Evolutionary conservation across 2,888 invertebrate genomes (phyloP).

Genomic region (Mythimna ferrago): DNA sequence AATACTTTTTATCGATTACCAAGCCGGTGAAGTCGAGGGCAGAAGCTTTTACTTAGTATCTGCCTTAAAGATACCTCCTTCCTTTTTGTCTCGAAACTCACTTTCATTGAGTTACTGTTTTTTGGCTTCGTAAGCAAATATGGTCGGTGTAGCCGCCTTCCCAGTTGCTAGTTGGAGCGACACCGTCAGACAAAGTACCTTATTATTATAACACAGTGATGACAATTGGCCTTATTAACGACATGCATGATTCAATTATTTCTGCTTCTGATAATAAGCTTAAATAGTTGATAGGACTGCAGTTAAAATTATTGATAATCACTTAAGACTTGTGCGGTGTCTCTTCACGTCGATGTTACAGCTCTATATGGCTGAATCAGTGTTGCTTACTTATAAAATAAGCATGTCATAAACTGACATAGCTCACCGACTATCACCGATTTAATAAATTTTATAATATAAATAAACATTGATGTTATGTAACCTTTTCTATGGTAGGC

Average conservation of each 20-base stretch:
- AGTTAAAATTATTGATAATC: conserved; percentile 34
- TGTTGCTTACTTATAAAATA: conserved; percentile 47
- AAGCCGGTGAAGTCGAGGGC: no score
- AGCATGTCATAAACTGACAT: conserved; percentile 23
- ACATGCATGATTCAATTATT: conserved; percentile 47
- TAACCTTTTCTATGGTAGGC: conserved; percentile 7
- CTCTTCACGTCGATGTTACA: conserved; percentile 38
- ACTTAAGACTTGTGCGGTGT: conserved; percentile 42
- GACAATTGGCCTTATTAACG: conserved; percentile 49
- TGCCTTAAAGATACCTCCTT: no score
- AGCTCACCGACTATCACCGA: conserved; percentile 46
- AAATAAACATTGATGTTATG: conserved; percentile 35
- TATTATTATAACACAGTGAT: conserved; percentile 39
- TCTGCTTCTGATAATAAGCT: conserved; percentile 47
- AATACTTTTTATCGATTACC: no score
- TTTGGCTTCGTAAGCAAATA: background rate
- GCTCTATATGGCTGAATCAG: conserved; percentile 28
- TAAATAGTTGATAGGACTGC: conserved; percentile 39
- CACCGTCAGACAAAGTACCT: conserved; percentile 26
- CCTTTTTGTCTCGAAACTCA: no score
- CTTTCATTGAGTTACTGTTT: no score
- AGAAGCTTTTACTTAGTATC: no score
- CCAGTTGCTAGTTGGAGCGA: conserved; percentile 33
- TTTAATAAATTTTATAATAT: conserved; percentile 26
- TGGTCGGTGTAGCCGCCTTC: conserved; percentile 38